phyloP scores from a whole-genome alignment of 2,888 invertebrate genomes.

The Drosophila yooni region DNA sequence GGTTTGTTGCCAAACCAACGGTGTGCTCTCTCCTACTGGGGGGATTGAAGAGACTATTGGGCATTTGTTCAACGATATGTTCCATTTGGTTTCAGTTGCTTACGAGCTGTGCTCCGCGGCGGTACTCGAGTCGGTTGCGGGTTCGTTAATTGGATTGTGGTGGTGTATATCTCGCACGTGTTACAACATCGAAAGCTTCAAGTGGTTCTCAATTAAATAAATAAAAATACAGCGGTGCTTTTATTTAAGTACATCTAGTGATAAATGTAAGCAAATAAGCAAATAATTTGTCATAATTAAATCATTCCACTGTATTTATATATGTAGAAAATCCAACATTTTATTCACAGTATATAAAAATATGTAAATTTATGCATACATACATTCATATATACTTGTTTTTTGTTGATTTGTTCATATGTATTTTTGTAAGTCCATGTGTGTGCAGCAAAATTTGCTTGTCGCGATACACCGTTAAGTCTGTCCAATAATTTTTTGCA shows the following conservation, averaged over 20 bases:
- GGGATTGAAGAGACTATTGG: neutral
- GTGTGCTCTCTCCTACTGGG: constrained; percentile 16
- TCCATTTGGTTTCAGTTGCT: constrained; percentile 49
- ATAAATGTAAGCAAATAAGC: constrained; percentile 18
- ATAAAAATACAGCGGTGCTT: neutral
- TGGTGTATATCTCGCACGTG: constrained; percentile 36
- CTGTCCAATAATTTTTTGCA: constrained; percentile 8
- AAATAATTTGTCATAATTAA: neutral
- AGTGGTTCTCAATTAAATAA: constrained; percentile 41
- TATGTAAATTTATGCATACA: neutral
- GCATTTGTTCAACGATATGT: constrained; percentile 10
- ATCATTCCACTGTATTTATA: constrained; percentile 9
- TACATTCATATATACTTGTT: constrained; percentile 3
- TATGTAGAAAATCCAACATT: neutral
- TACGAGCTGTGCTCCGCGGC: constrained; percentile 32
- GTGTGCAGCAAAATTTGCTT: constrained; percentile 3
- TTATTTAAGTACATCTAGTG: constrained; percentile 8
- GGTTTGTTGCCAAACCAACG: constrained; percentile 21
- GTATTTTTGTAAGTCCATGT: neutral
- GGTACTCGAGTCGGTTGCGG: constrained; percentile 31
- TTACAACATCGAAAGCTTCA: constrained; percentile 63
- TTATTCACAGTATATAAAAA: neutral
- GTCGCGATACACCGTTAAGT: constrained; percentile 32
- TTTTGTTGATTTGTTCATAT: neutral
- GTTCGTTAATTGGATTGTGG: neutral